These are phyloP conservation scores for Chondrilla cf. caribensis DNA, from an alignment of 37 sponge, comb jelly and placozoan species.

Conservation along the genomic window DNA sequence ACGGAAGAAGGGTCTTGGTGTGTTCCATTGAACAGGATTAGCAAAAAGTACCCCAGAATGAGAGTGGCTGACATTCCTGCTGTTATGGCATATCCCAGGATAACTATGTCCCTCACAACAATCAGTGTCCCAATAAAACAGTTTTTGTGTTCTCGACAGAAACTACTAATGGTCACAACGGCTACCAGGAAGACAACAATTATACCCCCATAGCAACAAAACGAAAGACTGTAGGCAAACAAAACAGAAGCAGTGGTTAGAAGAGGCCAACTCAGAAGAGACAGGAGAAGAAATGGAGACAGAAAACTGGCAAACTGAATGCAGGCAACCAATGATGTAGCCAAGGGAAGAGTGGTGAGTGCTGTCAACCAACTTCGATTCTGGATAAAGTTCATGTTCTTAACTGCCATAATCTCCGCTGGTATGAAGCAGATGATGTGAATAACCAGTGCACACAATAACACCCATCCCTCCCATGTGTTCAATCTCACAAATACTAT, in stretches of 20 bases:
- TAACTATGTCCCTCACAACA: not conserved
- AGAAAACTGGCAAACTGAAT: conserved; percentile 8
- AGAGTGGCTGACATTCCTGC: not conserved
- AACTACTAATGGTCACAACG: not conserved
- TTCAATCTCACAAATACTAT: not conserved
- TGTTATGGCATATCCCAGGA: not conserved
- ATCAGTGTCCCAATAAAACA: not conserved
- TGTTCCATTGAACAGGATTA: not conserved
- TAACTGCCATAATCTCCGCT: not conserved
- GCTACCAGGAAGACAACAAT: conserved; percentile 3
- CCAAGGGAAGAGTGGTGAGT: not conserved
- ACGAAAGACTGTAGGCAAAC: conserved; percentile 17
- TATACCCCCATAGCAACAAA: conserved; percentile 6
- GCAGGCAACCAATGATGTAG: not conserved
- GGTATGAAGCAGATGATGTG: not conserved
- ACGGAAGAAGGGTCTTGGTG: conserved; percentile 13
- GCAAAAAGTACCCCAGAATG: not conserved
- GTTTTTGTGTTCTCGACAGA: not conserved
- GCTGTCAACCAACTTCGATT: not conserved
- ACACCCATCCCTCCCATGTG: not conserved
- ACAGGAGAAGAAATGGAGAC: not conserved
- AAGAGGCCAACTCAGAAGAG: conserved; percentile 2
- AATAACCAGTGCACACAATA: not conserved
- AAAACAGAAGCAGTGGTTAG: conserved; percentile 9
- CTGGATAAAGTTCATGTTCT: not conserved